Conservation (phyloP, 2,113 vertebrate genomes). For the Takifugu flavidus region DNA sequence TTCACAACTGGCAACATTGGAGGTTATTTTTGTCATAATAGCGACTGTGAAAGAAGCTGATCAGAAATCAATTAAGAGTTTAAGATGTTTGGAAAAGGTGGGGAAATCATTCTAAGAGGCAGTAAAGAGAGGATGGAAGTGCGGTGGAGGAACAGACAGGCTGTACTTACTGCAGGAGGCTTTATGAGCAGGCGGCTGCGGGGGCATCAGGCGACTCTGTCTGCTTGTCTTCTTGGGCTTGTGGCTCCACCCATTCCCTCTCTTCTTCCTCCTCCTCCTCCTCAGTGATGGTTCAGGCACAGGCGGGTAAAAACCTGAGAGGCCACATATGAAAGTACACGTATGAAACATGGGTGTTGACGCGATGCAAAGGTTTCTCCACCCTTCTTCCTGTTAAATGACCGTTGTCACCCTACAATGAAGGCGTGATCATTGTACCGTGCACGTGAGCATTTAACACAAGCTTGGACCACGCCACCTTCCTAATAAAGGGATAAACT, state of each 20-base stretch:
- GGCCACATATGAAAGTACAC: slow-evolving; percentile 6
- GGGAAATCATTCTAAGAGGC: slow-evolving; percentile 6
- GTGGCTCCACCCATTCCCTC: slow-evolving; percentile 63
- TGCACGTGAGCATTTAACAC: neutral
- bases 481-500: neutral
- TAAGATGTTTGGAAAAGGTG: neutral
- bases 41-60: too few relatives aligned
- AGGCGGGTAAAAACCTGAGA: slow-evolving; percentile 71
- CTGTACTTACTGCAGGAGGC: slow-evolving; percentile 84
- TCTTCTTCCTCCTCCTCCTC: slow-evolving; percentile 67
- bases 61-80: neutral
- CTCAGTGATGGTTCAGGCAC: slow-evolving; percentile 54
- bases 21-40: neutral
- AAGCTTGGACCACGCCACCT: neutral
- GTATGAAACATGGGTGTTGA: neutral
- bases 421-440: neutral
- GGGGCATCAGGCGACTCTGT: slow-evolving; percentile 29
- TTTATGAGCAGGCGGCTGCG: slow-evolving; percentile 58
- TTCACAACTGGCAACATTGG: neutral
- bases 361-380: neutral
- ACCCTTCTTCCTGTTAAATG: too few relatives aligned
- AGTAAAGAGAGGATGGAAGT: slow-evolving; percentile 2
- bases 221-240: slow-evolving; percentile 52
- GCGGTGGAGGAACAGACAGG: neutral
- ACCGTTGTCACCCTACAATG: too few relatives aligned